Conservation (phyloP, 1,140 invertebrate species). For the Papilio aristodemus region DNA sequence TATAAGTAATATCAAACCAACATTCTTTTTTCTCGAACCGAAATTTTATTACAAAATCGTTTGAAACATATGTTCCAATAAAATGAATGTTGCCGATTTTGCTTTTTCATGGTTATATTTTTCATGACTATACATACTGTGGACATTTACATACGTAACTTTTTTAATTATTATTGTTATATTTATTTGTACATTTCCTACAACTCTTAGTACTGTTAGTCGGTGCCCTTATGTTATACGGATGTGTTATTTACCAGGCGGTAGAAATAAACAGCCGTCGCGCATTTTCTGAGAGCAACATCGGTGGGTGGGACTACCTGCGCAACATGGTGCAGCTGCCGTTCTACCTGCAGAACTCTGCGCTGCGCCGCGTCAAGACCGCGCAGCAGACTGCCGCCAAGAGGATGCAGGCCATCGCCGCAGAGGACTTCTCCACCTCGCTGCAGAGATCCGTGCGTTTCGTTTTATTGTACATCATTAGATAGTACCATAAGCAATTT, state of each 20-base stretch:
- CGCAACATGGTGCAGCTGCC: conserved; percentile 98
- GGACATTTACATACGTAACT: no score
- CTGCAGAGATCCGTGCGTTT: conserved; percentile 75
- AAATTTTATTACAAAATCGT: not conserved
- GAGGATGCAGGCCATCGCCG: conserved; percentile 82
- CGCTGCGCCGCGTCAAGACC: conserved; percentile 91
- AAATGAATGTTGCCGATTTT: no score
- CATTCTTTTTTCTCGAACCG: not conserved
- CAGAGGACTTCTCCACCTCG: conserved; percentile 73
- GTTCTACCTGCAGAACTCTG: conserved; percentile 98
- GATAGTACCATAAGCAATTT: no score
- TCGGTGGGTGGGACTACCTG: conserved; percentile 95
- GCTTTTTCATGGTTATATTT: no score
- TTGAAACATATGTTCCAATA: no score
- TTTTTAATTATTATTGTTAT: no score
- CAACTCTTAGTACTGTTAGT: not conserved
- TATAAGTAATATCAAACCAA: no score
- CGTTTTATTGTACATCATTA: not conserved
- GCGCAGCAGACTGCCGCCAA: conserved; percentile 89
- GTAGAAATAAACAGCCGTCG: conserved; percentile 94
- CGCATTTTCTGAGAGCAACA: conserved; percentile 93
- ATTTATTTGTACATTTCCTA: no score
- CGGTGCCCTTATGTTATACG: not conserved
- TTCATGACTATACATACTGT: no score
- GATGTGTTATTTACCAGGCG: conserved; percentile 81